Evolutionary conservation across 2,113 vertebrate genomes (phyloP), one percentile per base, ranked within the genome.

Genomic region (Vicugna pacos): DNA sequence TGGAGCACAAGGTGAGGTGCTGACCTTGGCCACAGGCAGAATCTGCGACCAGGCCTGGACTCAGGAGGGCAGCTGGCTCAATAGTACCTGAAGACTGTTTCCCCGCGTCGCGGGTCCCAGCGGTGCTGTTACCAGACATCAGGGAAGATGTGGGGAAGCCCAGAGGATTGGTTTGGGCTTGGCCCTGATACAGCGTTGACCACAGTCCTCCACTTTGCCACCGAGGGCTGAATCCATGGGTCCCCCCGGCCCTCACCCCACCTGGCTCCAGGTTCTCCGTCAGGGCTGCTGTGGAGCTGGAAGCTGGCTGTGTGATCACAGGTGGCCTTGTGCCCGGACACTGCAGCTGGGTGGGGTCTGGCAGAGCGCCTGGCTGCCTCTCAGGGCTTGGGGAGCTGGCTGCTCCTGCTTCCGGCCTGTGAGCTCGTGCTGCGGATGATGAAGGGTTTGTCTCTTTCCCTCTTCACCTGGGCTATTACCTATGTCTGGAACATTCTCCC

Each of bases 251-350:
- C 77, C 13, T 85, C 24, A 8, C 19, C 11, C 8, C 8, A 8
- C 28, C 83, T 3, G 91, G 60, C 50, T 48, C 8, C 28, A 54
- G 48, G 91, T n/a, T 83, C 35, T 94, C 60, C 50, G 22, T 60
- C 9, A 19, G 84, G 56, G 50, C 26, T 0, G 1, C 8, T 7
- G 14, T 17, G 22, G 70, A 77, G 72, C 46, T 73, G 73, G 73
- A 79, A 50, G 20, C 64, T 35, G 42, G 19, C 32, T 24, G 17
- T 24, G 30, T 67, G 84, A 72, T 73, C 35, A 52, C 35, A 20
- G 83, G 76, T 94, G 93, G 82, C 56, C 62, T 42, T 32, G 56
- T 83, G 89, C 94, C 46, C 32, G 42, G 89, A 86, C 76, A 79
- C 91, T 75, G 32, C 73, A 65, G 91, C 26, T n/a, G 24, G 79